Base-by-base conservation (phyloP, 2,888 invertebrate genomes). In the Scelioninae gen. 2 region DNA sequence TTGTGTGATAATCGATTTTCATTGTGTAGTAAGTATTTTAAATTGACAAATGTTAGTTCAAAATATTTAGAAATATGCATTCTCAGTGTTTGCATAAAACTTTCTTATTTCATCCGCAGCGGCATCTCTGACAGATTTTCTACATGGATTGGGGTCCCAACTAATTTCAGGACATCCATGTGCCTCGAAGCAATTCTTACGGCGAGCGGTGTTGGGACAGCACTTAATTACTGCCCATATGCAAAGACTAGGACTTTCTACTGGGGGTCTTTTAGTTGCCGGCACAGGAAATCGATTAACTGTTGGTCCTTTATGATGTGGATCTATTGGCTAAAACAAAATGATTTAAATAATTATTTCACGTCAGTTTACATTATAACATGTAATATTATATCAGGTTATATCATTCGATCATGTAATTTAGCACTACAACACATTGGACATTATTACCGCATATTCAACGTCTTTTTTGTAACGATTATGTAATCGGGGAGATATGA, bases 151-250 rank as follows among this genome's bases (percentile, higher is more conserved):
- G 0, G 85, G 78, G 75, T 91, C 93, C 89, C 93, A 94, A 86
- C 92, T 93, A 53, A 90, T 89, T 0, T 92, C 92, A 0, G 90
- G 89, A 82, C 94, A 95, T 5, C 91, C 90, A 58, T 92, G 85
- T 6, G 89, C 86, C 83, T 94, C 94, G 72, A 94, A 94, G 82
- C 94, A 95, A 10, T 82, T 85, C 31, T 81, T 79, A 52, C 80
- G 74, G 52, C 83, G 81, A 25, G 63, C 58, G 25, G 69, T 78
- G 0, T 86, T 84, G 0, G 90, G 87, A 80, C 94, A 94, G 81
- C 94, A 95, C 1, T 91, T 90, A 4, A 93, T 86, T 52, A 94
- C 92, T 0, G 94, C 94, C 90, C 92, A 91, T 0, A 92, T 90
- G 79, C 94, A 94, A 0, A 89, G 88, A 6, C 90, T 88, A 0